These are phyloP conservation scores for Sander lucioperca DNA, from an alignment of 2,113 vertebrate genomes.

Conservation along the genomic window DNA sequence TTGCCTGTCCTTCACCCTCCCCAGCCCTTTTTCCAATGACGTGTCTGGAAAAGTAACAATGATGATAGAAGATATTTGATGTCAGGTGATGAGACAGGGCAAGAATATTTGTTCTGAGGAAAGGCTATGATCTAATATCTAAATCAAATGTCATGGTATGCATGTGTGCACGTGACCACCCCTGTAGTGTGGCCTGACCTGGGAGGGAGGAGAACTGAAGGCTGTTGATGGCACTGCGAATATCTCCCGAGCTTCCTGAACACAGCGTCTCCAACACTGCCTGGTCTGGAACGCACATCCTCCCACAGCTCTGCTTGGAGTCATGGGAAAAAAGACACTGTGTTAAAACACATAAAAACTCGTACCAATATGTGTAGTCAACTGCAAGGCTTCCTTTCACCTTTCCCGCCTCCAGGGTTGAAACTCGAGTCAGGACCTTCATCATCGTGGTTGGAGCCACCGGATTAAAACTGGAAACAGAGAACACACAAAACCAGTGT, in stretches of 20 bases:
- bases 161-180: not conserved
- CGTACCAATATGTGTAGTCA: not conserved
- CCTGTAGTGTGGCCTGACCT: constrained; percentile 78
- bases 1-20: constrained; percentile 77
- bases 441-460: constrained; percentile 94
- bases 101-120: not conserved
- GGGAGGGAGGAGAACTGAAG: constrained; percentile 92
- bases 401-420: constrained; percentile 85
- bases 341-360: not conserved
- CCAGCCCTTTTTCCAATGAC: constrained; percentile 79
- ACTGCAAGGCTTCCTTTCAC: constrained; percentile 75
- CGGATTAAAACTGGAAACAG: constrained; percentile 92
- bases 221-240: constrained; percentile 95
- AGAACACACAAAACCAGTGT: not conserved
- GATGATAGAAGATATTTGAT: not conserved
- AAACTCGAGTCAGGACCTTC: constrained; percentile 91
- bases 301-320: constrained; percentile 85
- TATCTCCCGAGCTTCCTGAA: constrained; percentile 92
- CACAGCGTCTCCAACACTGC: constrained; percentile 88
- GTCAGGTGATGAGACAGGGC: no score
- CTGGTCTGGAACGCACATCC: constrained; percentile 81
- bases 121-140: not conserved
- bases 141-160: not conserved
- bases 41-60: constrained; percentile 60
- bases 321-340: constrained; percentile 21